phyloP scores from a whole-genome alignment of 2,888 invertebrate species.

The Amaurobius ferox region DNA sequence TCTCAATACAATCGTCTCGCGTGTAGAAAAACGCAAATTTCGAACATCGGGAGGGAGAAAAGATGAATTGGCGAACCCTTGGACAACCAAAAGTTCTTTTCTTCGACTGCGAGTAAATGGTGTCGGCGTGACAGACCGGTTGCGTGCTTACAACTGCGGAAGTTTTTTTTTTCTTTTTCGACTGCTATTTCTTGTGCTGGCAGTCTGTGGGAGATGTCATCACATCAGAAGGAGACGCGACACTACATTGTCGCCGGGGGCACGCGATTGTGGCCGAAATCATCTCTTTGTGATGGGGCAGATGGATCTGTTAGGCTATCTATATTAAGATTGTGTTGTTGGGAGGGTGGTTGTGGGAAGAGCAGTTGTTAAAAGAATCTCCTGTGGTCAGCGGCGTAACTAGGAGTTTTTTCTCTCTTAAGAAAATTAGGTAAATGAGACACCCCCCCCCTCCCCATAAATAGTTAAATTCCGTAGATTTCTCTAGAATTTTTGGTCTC shows the following conservation, averaged over 20 bases:
- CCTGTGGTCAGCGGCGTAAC: no score
- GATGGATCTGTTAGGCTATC: no score
- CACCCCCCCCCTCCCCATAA: no score
- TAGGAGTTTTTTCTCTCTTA: no score
- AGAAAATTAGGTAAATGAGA: no score
- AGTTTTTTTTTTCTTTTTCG: not conserved
- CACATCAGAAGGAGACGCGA: slow-evolving; percentile 13
- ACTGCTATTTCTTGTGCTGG: slow-evolving; percentile 3
- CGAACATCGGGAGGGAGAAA: not conserved
- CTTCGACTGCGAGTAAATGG: not conserved
- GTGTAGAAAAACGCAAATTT: slow-evolving; percentile 22
- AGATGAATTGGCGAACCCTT: slow-evolving; percentile 11
- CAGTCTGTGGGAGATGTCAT: slow-evolving; percentile 53
- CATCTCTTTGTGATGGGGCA: no score
- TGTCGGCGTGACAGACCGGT: slow-evolving; percentile 42
- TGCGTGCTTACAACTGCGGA: slow-evolving; percentile 38
- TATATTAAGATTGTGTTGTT: no score
- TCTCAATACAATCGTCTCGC: slow-evolving; percentile 41
- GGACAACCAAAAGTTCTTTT: not conserved
- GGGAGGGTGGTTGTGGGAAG: no score
- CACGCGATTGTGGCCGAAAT: slow-evolving; percentile 9
- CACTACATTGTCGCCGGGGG: slow-evolving; percentile 27
- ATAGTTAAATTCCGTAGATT: no score
- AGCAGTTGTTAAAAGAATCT: no score
- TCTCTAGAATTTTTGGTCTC: no score